Evolutionary conservation across 2,888 invertebrate species (phyloP), one percentile per base, ranked within the genome.

Genomic region (Troides aeacus): DNA sequence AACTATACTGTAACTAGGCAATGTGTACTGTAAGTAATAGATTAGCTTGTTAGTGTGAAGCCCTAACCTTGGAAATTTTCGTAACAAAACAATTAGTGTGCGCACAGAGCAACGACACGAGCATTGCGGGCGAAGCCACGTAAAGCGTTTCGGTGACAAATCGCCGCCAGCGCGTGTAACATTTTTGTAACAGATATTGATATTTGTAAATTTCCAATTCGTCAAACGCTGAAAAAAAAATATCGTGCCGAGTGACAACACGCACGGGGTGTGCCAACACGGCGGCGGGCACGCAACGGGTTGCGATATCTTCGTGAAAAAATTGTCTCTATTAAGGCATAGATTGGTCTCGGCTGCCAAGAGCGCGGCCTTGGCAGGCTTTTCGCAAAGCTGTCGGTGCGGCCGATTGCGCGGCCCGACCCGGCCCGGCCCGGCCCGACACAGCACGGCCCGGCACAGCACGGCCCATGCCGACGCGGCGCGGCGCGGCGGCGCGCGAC

Each of bases 331-430:
- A 84, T 84, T 84, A 86, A 87, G 82, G 82, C 83, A 84, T 84
- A 85, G 85, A 91, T 91, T 91, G 86, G 91, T 88, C 84, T 86
- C 90, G 87, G 83, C 83, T 79, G 77, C 82, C 84, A 83, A 85
- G 82, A 81, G 77, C 81, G 78, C 75, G 86, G 83, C 91, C 91
- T 90, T 90, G 88, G 72, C 76, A 76, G 71, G 77, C 82, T 84
- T 89, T 89, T 88, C 87, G 88, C 87, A 84, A 88, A 88, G 75
- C 73, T 78, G 75, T 74, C 72, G 75, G 81, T 83, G 80, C 75
- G 81, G 79, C 77, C 76, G 78, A 84, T 86, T 86, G 86, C 85
- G 77, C 80, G 75, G 86, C 84, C 30, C 30, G 30, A 3, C 30
- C 30, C 30, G 30, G 30, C 30, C 30, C 30, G 30, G 3, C 30